A percentile compares a stretch with the other conserved stretches of the same genome.
These are phyloP conservation scores for Cremastinae sp. DNA, from an alignment of 2,888 invertebrate genomes.

Conservation along the genomic window DNA sequence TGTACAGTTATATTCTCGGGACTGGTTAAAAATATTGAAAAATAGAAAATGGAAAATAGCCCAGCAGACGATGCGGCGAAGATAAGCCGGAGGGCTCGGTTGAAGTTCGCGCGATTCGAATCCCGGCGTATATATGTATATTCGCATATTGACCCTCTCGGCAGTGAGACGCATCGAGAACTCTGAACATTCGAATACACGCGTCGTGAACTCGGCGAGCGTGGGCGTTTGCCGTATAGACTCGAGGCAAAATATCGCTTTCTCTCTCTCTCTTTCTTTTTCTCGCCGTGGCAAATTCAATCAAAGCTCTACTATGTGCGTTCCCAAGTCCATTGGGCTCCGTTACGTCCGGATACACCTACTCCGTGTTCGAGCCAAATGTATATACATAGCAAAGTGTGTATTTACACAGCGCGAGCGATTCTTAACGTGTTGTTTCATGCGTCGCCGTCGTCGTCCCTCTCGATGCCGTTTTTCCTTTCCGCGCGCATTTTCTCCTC, in stretches of 20 bases:
- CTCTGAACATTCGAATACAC: slow-evolving; percentile 55
- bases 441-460: slow-evolving; percentile 55
- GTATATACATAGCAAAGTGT: slow-evolving; percentile 18
- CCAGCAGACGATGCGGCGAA: slow-evolving; percentile 48
- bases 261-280: slow-evolving; percentile 24
- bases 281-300: slow-evolving; percentile 76
- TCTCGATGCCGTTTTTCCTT: slow-evolving; percentile 47
- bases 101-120: slow-evolving; percentile 35
- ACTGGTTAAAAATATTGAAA: slow-evolving; percentile 4
- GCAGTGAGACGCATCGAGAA: slow-evolving; percentile 27
- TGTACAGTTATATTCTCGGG: slow-evolving; percentile 31
- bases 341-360: slow-evolving; percentile 54
- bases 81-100: slow-evolving; percentile 51
- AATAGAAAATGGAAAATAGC: slow-evolving; percentile 3
- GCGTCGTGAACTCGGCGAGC: slow-evolving; percentile 43
- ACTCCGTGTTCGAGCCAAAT: slow-evolving; percentile 29
- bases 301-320: slow-evolving; percentile 72
- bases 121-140: slow-evolving; percentile 27
- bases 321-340: slow-evolving; percentile 56
- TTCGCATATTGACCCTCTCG: slow-evolving; percentile 31
- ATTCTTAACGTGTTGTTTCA: slow-evolving; percentile 63
- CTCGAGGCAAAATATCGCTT: slow-evolving; percentile 9
- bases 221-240: slow-evolving; percentile 55
- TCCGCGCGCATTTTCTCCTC: slow-evolving; percentile 51
- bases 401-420: slow-evolving; percentile 24